phyloP scores from a whole-genome alignment of 2,888 invertebrate genomes.

The Nomada ruficornis region DNA sequence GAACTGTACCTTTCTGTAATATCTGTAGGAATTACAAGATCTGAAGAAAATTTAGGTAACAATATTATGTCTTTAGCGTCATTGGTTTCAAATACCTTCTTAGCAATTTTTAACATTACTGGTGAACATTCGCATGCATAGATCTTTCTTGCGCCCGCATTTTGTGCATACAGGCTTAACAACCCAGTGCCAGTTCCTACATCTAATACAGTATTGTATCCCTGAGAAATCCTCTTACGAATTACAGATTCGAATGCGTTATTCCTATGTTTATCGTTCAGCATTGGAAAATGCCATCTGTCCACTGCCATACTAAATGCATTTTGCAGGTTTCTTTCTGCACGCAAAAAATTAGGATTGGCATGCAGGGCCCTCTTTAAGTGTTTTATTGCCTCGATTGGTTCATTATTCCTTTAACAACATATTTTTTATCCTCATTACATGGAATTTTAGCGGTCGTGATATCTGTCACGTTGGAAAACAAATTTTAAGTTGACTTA shows the following conservation, averaged over 20 bases:
- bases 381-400: slow-evolving; percentile 86
- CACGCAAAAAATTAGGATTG: slow-evolving; percentile 86
- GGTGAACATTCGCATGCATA: slow-evolving; percentile 89
- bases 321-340: slow-evolving; percentile 89
- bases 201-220: slow-evolving; percentile 88
- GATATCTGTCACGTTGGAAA: slow-evolving; percentile 59
- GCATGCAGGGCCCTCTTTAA: slow-evolving; percentile 86
- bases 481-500: slow-evolving; percentile 46
- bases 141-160: slow-evolving; percentile 86
- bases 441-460: slow-evolving; percentile 55
- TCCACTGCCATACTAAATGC: slow-evolving; percentile 89
- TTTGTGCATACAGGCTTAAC: slow-evolving; percentile 88
- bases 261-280: slow-evolving; percentile 91
- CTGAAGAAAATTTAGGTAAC: slow-evolving; percentile 87
- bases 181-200: slow-evolving; percentile 92
- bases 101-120: slow-evolving; percentile 87
- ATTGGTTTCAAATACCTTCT: slow-evolving; percentile 86
- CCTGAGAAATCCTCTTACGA: slow-evolving; percentile 84
- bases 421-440: slow-evolving; percentile 62
- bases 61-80: slow-evolving; percentile 85
- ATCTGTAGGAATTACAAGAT: slow-evolving; percentile 85
- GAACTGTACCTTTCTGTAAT: slow-evolving; percentile 85
- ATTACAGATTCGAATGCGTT: slow-evolving; percentile 88
- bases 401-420: slow-evolving; percentile 85
- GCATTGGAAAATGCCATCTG: slow-evolving; percentile 93